Percentiles rank a stretch among this genome's conserved stretches.
phyloP scores from a whole-genome alignment of 1,140 invertebrate species.

The Pogonus chalceus region DNA sequence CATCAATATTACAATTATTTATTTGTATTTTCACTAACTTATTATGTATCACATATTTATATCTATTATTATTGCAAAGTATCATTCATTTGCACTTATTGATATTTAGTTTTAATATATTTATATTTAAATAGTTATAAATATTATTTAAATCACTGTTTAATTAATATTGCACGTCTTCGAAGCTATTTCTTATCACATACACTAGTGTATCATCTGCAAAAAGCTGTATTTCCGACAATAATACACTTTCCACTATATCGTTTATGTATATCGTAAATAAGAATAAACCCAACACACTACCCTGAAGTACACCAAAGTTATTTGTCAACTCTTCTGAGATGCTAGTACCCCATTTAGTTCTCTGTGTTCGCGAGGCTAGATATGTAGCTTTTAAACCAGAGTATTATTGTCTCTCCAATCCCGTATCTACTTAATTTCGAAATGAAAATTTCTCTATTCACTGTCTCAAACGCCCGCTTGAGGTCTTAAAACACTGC shows the following conservation, averaged over 20 bases:
- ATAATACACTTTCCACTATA: not conserved
- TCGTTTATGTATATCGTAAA: not conserved
- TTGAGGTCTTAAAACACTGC: constrained; percentile 16
- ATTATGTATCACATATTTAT: not conserved
- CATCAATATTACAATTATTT: not conserved
- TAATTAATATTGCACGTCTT: not conserved
- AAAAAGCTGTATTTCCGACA: not conserved
- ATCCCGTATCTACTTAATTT: constrained; percentile 16
- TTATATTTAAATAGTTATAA: not conserved
- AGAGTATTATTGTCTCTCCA: not conserved
- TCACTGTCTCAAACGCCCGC: constrained; percentile 20
- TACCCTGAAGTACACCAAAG: not conserved
- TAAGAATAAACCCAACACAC: not conserved
- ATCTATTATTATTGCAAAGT: not conserved
- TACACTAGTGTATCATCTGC: not conserved
- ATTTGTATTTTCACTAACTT: not conserved
- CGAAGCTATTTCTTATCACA: not conserved
- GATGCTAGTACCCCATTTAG: not conserved
- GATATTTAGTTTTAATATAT: not conserved
- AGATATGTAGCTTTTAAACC: no score
- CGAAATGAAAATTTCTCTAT: constrained; percentile 11
- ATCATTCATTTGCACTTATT: not conserved
- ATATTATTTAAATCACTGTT: not conserved
- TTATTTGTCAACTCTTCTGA: not conserved
- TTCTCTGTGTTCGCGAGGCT: constrained; percentile 3